Base-by-base conservation (phyloP, 92 coral and sea anemone species). In the Epizoanthus rinbou region DNA sequence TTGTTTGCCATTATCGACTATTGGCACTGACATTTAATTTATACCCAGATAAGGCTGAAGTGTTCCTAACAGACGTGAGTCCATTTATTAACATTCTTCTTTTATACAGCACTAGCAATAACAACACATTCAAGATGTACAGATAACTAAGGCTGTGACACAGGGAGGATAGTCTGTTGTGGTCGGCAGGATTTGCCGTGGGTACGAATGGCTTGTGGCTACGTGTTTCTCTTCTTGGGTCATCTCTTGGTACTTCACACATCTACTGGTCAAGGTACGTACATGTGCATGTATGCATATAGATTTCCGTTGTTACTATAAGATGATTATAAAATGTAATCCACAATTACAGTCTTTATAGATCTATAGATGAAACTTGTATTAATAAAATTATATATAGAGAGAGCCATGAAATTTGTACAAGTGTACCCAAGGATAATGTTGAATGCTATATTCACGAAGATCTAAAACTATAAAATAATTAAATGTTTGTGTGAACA, bases 251-350 rank as follows among this genome's bases (percentile, higher is more conserved):
- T 39, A 33, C 68, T 59, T 35, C 56, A 41, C 35, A 59, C 53
- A 8, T 17, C 8, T 60, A 41, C 23, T 62, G 57, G 82, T 22
- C 82, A 78, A 78, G 71, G 82, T 78, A 78, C 8, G 54, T 50
- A 50, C 15, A 50, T 13, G 3, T 1, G 0, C 8, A 50, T 10
- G 14, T 43, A 8, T 3, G 0, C 5, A 0, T 1, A 50, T 10
- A 50, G 54, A 50, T 50, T 50, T 15, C 14, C 54, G 9, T 50
- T 50, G 14, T 50, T 3, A 50, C 54, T 13, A 11, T 50, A 50
- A 50, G 16, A 50, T 11, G 7, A 50, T 50, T 9, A 47, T 47
- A 50, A 50, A 50, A 9, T 50, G 54, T 50, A 50, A 50, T 9
- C 54, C 54, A 9, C 54, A 9, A 50, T 37, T 37, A 37, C 2